Percentiles rank a stretch among this genome's conserved stretches.
These are phyloP conservation scores for Gymnoscopelus microlampas DNA, from an alignment of 2,797 vertebrate genomes.

Conservation along the genomic window DNA sequence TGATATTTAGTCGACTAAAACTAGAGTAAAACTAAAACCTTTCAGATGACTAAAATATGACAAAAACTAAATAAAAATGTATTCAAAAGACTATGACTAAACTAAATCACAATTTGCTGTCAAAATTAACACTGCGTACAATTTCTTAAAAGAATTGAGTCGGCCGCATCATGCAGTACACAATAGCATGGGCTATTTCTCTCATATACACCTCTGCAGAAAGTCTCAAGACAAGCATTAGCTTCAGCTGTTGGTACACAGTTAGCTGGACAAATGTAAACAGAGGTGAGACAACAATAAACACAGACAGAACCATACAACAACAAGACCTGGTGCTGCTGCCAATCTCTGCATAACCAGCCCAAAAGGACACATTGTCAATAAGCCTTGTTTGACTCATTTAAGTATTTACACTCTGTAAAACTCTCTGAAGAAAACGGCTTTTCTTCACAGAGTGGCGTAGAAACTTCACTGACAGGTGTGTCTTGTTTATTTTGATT, in stretches of 20 bases:
- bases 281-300: not conserved
- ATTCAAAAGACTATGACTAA: too few species aligned
- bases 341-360: conserved; percentile 9
- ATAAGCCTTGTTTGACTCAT: not conserved
- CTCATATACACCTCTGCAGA: not conserved
- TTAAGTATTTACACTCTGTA: not conserved
- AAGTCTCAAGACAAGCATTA: not conserved
- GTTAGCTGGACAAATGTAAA: not conserved
- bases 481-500: not conserved
- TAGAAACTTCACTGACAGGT: not conserved
- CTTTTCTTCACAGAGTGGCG: not conserved
- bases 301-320: conserved; percentile 1
- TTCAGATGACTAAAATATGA: too few species aligned
- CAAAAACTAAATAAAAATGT: too few species aligned
- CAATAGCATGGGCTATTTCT: too few species aligned
- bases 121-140: too few species aligned
- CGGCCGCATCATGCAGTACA: too few species aligned
- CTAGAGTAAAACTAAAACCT: too few species aligned
- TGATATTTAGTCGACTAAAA: too few species aligned
- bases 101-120: too few species aligned
- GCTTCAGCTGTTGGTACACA: not conserved
- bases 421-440: not conserved
- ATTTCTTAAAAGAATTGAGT: too few species aligned
- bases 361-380: conserved; percentile 18
- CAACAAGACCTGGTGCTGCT: not conserved